Conservation (phyloP, 1,140 invertebrate genomes). For the Trachelipus rathkii region DNA sequence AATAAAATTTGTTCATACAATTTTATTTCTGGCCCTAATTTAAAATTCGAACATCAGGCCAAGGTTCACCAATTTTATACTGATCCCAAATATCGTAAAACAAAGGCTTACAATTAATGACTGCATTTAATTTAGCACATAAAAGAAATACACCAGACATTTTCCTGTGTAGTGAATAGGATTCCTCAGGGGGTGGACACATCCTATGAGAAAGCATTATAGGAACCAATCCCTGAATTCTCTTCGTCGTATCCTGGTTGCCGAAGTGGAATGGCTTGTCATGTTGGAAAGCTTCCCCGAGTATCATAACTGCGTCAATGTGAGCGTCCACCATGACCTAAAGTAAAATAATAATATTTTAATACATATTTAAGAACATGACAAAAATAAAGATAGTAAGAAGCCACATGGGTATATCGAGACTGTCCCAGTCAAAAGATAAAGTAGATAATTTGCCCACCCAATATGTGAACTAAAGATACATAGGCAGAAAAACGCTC, state of each 20-base stretch:
- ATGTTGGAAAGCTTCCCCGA: constrained; percentile 83
- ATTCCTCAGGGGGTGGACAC: constrained; percentile 96
- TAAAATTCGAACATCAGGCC: constrained; percentile 23
- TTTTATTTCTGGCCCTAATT: neutral
- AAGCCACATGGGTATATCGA: neutral
- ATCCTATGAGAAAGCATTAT: constrained; percentile 90
- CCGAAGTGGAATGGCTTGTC: constrained; percentile 82
- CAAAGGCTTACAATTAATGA: constrained; percentile 77
- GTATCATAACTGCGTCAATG: constrained; percentile 89
- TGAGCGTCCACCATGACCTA: constrained; percentile 91
- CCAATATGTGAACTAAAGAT: no score
- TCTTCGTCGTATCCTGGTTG: constrained; percentile 68
- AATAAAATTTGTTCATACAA: neutral
- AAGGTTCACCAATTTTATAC: constrained; percentile 42
- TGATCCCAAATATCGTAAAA: constrained; percentile 67
- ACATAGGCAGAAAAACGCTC: no score
- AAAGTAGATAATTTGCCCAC: no score
- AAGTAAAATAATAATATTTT: constrained; percentile 36
- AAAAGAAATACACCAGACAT: constrained; percentile 94
- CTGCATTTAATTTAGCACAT: constrained; percentile 82
- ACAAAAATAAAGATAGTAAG: constrained; percentile 28
- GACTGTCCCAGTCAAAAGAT: no score
- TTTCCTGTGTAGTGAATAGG: constrained; percentile 96
- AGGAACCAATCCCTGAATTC: constrained; percentile 76
- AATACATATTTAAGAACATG: no score